Base-by-base conservation (phyloP, 1,140 invertebrate species). In the Whitmania pigra region DNA sequence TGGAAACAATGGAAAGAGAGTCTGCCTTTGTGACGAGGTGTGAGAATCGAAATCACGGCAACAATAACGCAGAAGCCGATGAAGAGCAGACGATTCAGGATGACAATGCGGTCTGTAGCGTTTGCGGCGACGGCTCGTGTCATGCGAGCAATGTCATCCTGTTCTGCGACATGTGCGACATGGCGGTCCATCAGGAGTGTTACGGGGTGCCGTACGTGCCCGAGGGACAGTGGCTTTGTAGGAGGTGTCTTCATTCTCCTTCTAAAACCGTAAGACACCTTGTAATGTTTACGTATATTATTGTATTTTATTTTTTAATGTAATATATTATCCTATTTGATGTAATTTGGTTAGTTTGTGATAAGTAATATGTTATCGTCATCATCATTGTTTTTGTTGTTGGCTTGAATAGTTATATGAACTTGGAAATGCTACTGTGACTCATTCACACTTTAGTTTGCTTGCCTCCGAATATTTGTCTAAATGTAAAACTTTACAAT, bases 101-200 rank as follows among this genome's bases (percentile, higher is more conserved):
- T 83, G 95, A 97, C 82, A 94, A 98, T 85, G 94, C 94, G 18
- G 94, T 98, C 0, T 99, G 96, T 81, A 96, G 92, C 78, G 97
- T 99, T 76, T 88, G 87, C 78, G 84, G 86, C 80, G 88, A 88
- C 80, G 95, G 95, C 17, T 94, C 98, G 80, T 98, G 94, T 83
- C 90, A 94, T 78, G 97, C 97, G 80, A 92, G 91, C 73, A 97
- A 97, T 82, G 90, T 91, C 53, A 92, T 92, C 77, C 85, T 99
- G 49, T 99, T 99, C 82, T 99, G 96, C 85, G 96, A 99, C 84
- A 97, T 98, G 93, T 99, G 95, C 82, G 98, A 99, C 84, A 84
- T 99, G 40, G 93, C 95, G 25, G 95, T 99, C 25, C 94, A 98
- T 84, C 95, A 98, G 82, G 96, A 99, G 83, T 99, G 96, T 80